Percentiles rank a stretch among this genome's conserved stretches.
These are phyloP conservation scores for Gasterosteus nipponicus DNA, from an alignment of 2,113 vertebrate genomes.

Conservation along the genomic window DNA sequence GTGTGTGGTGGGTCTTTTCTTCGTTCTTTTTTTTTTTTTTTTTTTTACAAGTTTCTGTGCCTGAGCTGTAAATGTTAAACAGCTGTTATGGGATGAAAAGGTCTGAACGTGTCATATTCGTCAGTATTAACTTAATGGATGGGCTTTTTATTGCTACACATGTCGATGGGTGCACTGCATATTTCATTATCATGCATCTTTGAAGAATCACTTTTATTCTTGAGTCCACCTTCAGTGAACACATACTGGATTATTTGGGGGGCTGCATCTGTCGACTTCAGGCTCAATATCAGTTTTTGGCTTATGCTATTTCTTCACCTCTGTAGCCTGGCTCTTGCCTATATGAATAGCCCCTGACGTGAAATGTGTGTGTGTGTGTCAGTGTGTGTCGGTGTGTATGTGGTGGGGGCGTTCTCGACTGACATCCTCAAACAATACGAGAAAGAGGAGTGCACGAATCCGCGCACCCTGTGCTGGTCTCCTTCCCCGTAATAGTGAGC, in stretches of 20 bases:
- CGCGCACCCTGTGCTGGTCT: conserved; percentile 75
- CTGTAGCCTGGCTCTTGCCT: conserved; percentile 81
- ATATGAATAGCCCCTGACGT: conserved; percentile 91
- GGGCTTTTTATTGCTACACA: conserved; percentile 64
- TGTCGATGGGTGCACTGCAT: conserved; percentile 49
- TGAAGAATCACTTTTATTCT: conserved; percentile 18
- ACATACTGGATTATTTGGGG: conserved; percentile 29
- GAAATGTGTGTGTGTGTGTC: conserved; percentile 71
- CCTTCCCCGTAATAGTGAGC: conserved; percentile 74
- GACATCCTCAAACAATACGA: conserved; percentile 93
- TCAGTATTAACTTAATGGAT: conserved; percentile 60
- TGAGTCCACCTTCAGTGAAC: conserved; percentile 25
- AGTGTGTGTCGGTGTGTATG: conserved; percentile 83
- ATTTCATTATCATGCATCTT: conserved; percentile 52
- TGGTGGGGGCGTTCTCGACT: conserved; percentile 87
- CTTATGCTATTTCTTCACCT: conserved; percentile 72
- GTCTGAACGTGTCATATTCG: conserved; percentile 53
- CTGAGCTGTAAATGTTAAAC: conserved; percentile 34
- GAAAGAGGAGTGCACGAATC: conserved; percentile 88
- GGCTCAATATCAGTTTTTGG: conserved; percentile 68
- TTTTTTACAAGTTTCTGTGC: conserved; percentile 15
- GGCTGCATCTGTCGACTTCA: conserved; percentile 47
- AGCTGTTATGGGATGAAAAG: conserved; percentile 43
- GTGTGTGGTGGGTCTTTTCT: conserved; percentile 9
- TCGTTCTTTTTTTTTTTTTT: neutral